These are phyloP conservation scores for Leiothrix lutea DNA, from an alignment of 2,113 vertebrate species.

Conservation along the genomic window DNA sequence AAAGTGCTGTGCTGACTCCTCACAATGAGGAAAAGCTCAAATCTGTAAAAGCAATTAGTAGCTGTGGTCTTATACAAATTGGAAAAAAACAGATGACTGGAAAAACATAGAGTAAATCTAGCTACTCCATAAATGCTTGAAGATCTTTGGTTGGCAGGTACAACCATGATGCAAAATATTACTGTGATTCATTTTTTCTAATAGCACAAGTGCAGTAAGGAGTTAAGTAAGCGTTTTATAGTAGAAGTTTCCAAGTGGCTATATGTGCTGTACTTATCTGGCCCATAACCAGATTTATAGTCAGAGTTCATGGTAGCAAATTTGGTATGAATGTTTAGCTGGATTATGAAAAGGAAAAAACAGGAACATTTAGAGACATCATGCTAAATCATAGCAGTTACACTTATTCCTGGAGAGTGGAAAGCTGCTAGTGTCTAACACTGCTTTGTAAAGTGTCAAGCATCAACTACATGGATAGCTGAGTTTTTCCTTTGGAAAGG, in stretches of 20 bases:
- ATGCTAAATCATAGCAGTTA: not conserved
- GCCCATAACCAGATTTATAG: not conserved
- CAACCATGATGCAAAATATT: not conserved
- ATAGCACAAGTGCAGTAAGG: not conserved
- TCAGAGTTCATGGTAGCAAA: not conserved
- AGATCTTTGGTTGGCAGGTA: not conserved
- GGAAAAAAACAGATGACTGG: not conserved
- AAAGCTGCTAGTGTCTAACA: not conserved
- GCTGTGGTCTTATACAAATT: not conserved
- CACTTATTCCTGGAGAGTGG: not conserved
- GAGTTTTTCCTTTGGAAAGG: not conserved
- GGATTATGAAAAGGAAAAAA: not conserved
- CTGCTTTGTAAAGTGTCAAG: not conserved
- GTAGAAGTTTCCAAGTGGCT: not conserved
- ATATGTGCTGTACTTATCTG: not conserved
- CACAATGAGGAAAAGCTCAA: not conserved
- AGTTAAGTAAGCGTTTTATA: not conserved
- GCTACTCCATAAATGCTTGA: not conserved
- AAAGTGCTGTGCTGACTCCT: not conserved
- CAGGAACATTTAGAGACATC: not conserved
- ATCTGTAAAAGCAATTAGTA: not conserved
- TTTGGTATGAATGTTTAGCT: not conserved
- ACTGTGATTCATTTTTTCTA: not conserved
- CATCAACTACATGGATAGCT: not conserved
- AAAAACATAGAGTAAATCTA: not conserved